Conservation (phyloP, 2,888 invertebrate species). For the Cataglyphis altisquamis region DNA sequence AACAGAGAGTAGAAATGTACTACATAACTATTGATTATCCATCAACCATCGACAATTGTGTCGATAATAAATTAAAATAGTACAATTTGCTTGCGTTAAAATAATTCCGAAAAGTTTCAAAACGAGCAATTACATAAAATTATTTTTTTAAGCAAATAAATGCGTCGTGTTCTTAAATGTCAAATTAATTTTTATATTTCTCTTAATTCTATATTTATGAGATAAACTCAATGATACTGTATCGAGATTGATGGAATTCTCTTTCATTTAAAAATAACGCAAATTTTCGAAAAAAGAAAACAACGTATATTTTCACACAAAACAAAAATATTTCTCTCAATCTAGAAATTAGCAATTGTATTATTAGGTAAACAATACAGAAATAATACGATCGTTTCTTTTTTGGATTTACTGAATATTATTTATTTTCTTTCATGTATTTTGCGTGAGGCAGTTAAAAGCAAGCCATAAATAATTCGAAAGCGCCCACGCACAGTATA, state of each 20-base stretch:
- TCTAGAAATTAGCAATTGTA: not conserved
- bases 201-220: not conserved
- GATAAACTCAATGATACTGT: not conserved
- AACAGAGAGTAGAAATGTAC: not conserved
- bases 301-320: too few relatives aligned
- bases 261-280: not conserved
- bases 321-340: too few relatives aligned
- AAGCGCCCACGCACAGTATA: not conserved
- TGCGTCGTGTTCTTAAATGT: not conserved
- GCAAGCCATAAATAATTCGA: not conserved
- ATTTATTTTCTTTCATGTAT: constrained; percentile 13
- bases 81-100: not conserved
- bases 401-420: not conserved
- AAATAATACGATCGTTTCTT: not conserved
- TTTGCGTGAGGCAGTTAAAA: constrained; percentile 14
- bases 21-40: constrained; percentile 11
- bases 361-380: not conserved
- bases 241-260: not conserved
- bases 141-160: not conserved
- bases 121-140: not conserved
- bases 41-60: not conserved
- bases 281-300: not conserved
- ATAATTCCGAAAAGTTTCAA: not conserved
- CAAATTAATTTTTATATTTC: constrained; percentile 5
- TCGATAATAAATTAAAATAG: not conserved